phyloP scores from a whole-genome alignment of 2,797 vertebrate genomes.

The Peromyscus aztecus region DNA sequence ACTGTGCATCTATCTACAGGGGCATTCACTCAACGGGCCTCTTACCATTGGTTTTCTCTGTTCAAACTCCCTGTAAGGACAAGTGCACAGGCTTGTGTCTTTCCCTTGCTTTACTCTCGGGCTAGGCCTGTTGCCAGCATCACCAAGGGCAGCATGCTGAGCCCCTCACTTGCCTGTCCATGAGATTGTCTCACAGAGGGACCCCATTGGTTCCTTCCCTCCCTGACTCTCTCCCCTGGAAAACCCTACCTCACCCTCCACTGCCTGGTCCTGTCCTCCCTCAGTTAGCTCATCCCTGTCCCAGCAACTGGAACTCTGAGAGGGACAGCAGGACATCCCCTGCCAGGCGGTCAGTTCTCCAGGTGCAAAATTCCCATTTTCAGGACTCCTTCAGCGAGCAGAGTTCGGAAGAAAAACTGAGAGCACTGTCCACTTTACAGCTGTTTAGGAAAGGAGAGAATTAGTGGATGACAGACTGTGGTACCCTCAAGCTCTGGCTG shows the following conservation, averaged over 20 bases:
- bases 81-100: neutral
- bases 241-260: neutral
- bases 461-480: too few species aligned
- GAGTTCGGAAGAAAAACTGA: neutral
- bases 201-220: neutral
- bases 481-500: neutral
- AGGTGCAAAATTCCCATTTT: neutral
- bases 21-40: neutral
- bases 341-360: neutral
- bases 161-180: neutral
- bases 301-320: neutral
- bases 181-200: neutral
- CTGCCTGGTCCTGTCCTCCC: neutral
- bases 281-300: neutral
- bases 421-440: neutral
- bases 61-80: neutral
- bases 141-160: neutral
- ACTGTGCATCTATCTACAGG: rapidly evolving
- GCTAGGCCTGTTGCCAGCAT: neutral
- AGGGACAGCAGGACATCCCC: too few species aligned
- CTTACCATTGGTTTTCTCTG: neutral
- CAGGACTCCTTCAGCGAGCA: neutral
- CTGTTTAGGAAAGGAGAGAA: neutral
- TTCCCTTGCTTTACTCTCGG: neutral
- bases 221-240: neutral